phyloP scores from a whole-genome alignment of 2,113 vertebrate species.

The Catagonus wagneri region DNA sequence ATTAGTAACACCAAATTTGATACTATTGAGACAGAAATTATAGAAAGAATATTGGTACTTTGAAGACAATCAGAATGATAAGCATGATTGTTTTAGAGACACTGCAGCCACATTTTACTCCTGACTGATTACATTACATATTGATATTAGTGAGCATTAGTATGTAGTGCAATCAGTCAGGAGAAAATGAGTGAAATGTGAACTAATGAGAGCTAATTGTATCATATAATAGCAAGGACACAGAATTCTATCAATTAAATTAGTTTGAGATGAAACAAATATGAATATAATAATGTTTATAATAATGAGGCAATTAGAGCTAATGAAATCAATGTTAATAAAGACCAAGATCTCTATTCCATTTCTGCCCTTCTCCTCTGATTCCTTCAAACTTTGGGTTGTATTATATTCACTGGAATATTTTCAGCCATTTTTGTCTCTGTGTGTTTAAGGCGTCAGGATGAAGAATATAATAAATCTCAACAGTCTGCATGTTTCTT shows the following conservation, averaged over 20 bases:
- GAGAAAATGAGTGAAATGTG: slow-evolving; percentile 91
- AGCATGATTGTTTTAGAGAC: slow-evolving; percentile 87
- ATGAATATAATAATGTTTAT: slow-evolving; percentile 92
- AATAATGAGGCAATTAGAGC: slow-evolving; percentile 90
- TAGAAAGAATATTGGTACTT: slow-evolving; percentile 88
- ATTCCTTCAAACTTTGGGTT: slow-evolving; percentile 80
- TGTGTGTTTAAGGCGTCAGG: neutral
- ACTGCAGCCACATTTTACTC: slow-evolving; percentile 85
- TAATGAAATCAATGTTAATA: slow-evolving; percentile 90
- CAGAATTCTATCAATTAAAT: slow-evolving; percentile 92
- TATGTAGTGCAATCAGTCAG: slow-evolving; percentile 90
- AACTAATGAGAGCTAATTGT: slow-evolving; percentile 94
- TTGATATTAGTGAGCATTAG: slow-evolving; percentile 90
- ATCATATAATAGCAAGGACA: slow-evolving; percentile 91
- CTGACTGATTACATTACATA: slow-evolving; percentile 92
- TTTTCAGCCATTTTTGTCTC: neutral
- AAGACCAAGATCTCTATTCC: slow-evolving; percentile 81
- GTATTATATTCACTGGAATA: slow-evolving; percentile 5
- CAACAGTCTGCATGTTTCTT: neutral
- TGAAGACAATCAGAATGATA: slow-evolving; percentile 90
- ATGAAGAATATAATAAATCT: neutral
- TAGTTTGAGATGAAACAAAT: slow-evolving; percentile 92
- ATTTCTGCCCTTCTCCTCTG: slow-evolving; percentile 63
- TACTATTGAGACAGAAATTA: slow-evolving; percentile 87
- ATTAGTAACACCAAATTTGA: slow-evolving; percentile 86